Conservation (phyloP, 2,113 vertebrate species). For the Terrapene triunguis region DNA sequence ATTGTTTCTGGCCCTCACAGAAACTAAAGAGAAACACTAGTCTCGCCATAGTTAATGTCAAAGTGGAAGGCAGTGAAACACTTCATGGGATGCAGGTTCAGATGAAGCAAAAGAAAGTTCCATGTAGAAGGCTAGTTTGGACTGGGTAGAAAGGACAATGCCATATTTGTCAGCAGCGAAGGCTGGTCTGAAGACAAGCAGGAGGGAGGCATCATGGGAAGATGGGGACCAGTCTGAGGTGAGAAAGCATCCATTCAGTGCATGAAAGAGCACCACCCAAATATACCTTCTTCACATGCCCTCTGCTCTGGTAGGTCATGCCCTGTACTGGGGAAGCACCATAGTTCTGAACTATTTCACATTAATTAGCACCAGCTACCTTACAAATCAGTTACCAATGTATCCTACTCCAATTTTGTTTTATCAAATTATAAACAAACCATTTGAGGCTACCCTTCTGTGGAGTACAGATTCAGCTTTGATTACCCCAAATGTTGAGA, state of each 20-base stretch:
- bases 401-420: rapidly evolving
- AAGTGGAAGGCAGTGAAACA: neutral
- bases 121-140: rapidly evolving
- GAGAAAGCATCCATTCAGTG: neutral
- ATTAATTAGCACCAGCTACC: neutral
- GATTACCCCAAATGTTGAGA: neutral
- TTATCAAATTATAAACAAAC: neutral
- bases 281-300: neutral
- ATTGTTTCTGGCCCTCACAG: conserved; percentile 5
- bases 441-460: neutral
- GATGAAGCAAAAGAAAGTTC: neutral
- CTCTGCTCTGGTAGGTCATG: rapidly evolving
- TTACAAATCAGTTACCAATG: neutral
- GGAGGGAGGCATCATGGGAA: neutral
- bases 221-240: neutral
- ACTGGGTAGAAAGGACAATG: neutral
- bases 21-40: neutral
- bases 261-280: rapidly evolving
- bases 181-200: neutral
- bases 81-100: neutral
- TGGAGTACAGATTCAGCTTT: neutral
- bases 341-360: neutral
- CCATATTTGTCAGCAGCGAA: rapidly evolving
- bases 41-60: neutral
- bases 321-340: rapidly evolving